phyloP scores from a whole-genome alignment of 2,888 invertebrate species.

The Tenthredo notha region DNA sequence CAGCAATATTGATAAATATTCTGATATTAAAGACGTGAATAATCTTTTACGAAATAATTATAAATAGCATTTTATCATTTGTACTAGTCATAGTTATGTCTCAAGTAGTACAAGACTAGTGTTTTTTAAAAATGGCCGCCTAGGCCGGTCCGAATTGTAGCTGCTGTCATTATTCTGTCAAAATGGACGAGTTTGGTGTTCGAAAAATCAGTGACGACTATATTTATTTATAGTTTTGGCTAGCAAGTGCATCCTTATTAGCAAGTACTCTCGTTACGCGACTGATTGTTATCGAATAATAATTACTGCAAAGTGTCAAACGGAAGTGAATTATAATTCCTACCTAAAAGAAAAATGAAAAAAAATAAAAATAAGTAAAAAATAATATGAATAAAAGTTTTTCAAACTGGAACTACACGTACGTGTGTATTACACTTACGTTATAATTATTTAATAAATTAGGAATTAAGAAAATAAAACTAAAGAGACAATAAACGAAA shows the following conservation, averaged over 20 bases:
- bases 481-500: background rate
- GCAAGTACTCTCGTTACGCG: conserved; percentile 7
- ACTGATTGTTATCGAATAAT: conserved; percentile 26
- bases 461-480: background rate
- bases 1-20: background rate
- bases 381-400: background rate
- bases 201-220: background rate
- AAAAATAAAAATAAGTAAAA: no score
- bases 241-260: background rate
- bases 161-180: conserved; percentile 38
- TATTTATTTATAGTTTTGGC: conserved; percentile 45
- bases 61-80: conserved; percentile 10
- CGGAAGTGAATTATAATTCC: background rate
- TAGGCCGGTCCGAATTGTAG: background rate
- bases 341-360: background rate
- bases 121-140: conserved; percentile 24
- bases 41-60: background rate
- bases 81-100: background rate
- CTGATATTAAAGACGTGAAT: background rate
- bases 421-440: background rate
- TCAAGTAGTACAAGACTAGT: background rate
- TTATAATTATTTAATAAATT: background rate
- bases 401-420: background rate
- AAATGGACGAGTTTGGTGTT: conserved; percentile 44
- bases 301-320: conserved; percentile 17